These are phyloP conservation scores for Acanthacorydalis orientalis DNA, from an alignment of 2,888 invertebrate species.

Conservation along the genomic window DNA sequence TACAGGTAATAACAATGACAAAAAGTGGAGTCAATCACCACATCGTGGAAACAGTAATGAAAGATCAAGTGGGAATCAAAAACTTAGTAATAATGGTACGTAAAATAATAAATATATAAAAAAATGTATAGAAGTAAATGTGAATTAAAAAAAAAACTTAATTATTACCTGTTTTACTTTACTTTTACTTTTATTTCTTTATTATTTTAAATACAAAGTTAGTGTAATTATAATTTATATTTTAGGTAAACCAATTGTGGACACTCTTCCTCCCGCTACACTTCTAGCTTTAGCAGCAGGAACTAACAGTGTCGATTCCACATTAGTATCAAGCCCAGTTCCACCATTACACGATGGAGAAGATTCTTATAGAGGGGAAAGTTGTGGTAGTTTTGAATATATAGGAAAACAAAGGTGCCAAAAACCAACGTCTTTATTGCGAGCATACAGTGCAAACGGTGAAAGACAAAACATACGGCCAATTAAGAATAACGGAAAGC, in stretches of 20 bases:
- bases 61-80: not conserved
- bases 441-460: slow-evolving; percentile 21
- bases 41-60: slow-evolving; percentile 8
- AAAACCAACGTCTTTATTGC: slow-evolving; percentile 17
- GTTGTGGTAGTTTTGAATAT: slow-evolving; percentile 46
- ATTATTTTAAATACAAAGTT: too few relatives aligned
- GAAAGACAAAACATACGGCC: slow-evolving; percentile 10
- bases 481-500: slow-evolving; percentile 12
- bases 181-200: too few relatives aligned
- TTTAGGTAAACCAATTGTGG: not conserved
- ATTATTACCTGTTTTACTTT: too few relatives aligned
- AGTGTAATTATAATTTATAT: too few relatives aligned
- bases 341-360: slow-evolving; percentile 41
- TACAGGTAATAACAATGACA: slow-evolving; percentile 1
- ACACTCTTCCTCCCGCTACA: slow-evolving; percentile 34
- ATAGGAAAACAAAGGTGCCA: slow-evolving; percentile 29
- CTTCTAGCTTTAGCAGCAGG: slow-evolving; percentile 31
- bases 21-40: slow-evolving; percentile 9
- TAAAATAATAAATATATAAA: too few relatives aligned
- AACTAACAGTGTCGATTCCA: slow-evolving; percentile 29
- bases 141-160: too few relatives aligned
- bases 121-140: too few relatives aligned
- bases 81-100: too few relatives aligned
- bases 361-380: slow-evolving; percentile 43
- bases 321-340: slow-evolving; percentile 30